Conservation (phyloP, 2,888 invertebrate genomes). For the Agrochola litura region DNA sequence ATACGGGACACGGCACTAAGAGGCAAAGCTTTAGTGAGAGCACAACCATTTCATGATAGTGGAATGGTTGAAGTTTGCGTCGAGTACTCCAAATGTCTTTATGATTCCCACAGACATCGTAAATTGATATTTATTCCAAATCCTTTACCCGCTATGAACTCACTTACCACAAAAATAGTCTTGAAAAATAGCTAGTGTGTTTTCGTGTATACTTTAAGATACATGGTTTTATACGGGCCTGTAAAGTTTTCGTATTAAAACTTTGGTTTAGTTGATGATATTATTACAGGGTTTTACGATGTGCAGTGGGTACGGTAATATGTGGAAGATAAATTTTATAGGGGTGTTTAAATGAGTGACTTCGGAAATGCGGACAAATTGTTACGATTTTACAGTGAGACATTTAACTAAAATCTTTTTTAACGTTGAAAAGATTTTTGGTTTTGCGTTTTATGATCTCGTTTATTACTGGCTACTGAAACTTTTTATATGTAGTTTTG, state of each 20-base stretch:
- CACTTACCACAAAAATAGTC: slow-evolving; percentile 57
- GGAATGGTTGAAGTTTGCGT: slow-evolving; percentile 70
- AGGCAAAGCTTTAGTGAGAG: slow-evolving; percentile 58
- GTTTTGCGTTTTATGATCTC: background rate
- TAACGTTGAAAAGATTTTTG: background rate
- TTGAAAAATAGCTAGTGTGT: slow-evolving; percentile 44
- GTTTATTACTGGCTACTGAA: background rate
- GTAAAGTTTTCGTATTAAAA: slow-evolving; percentile 66
- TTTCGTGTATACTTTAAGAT: slow-evolving; percentile 38
- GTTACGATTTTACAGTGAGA: slow-evolving; percentile 19
- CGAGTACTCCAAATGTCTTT: slow-evolving; percentile 78
- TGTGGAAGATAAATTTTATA: slow-evolving; percentile 53
- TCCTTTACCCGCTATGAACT: slow-evolving; percentile 58
- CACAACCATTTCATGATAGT: slow-evolving; percentile 56
- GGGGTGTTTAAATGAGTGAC: slow-evolving; percentile 34
- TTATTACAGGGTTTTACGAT: slow-evolving; percentile 49
- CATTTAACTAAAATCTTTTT: slow-evolving; percentile 10
- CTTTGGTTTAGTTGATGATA: slow-evolving; percentile 55
- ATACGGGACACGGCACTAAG: slow-evolving; percentile 36
- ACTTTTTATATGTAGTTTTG: background rate
- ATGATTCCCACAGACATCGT: slow-evolving; percentile 77
- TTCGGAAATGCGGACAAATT: slow-evolving; percentile 38
- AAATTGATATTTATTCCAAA: slow-evolving; percentile 83
- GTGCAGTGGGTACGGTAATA: slow-evolving; percentile 38
- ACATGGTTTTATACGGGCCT: slow-evolving; percentile 46